Conservation (phyloP, 2,113 vertebrate species). For the Gavia stellata region DNA sequence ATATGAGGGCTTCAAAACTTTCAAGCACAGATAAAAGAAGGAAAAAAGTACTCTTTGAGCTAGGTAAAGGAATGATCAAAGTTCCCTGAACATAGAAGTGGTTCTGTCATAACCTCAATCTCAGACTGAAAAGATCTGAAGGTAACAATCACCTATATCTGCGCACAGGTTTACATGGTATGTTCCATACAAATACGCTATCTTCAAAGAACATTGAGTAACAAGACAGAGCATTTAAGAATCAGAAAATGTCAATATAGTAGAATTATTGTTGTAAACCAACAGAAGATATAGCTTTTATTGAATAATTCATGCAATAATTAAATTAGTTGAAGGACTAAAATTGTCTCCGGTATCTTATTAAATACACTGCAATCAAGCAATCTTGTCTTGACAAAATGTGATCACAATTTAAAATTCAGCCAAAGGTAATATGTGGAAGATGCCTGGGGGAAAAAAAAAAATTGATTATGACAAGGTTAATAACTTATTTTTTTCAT, state of each 20-base stretch:
- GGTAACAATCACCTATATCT: not conserved
- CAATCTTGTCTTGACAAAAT: not conserved
- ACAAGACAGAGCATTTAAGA: not conserved
- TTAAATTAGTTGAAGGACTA: not conserved
- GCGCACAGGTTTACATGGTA: not conserved
- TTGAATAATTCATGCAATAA: slow-evolving; percentile 23
- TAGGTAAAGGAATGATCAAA: slow-evolving; percentile 49
- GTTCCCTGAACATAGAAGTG: slow-evolving; percentile 17
- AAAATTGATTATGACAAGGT: not conserved
- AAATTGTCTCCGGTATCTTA: not conserved
- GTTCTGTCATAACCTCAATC: slow-evolving; percentile 25
- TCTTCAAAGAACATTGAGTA: slow-evolving; percentile 1
- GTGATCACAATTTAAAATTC: not conserved
- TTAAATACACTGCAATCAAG: not conserved
- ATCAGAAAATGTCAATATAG: not conserved
- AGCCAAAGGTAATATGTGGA: not conserved
- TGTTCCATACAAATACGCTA: not conserved
- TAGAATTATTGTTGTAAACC: not conserved
- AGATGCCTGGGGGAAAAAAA: not conserved
- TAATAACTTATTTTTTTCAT: not conserved
- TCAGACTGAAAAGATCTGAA: slow-evolving; percentile 42
- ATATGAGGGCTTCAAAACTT: not conserved
- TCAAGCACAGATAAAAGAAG: slow-evolving; percentile 22
- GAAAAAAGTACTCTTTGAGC: slow-evolving; percentile 10
- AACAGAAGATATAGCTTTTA: not conserved